Base-by-base conservation (phyloP, 2,888 invertebrate species). In the Acrobasis repandana region DNA sequence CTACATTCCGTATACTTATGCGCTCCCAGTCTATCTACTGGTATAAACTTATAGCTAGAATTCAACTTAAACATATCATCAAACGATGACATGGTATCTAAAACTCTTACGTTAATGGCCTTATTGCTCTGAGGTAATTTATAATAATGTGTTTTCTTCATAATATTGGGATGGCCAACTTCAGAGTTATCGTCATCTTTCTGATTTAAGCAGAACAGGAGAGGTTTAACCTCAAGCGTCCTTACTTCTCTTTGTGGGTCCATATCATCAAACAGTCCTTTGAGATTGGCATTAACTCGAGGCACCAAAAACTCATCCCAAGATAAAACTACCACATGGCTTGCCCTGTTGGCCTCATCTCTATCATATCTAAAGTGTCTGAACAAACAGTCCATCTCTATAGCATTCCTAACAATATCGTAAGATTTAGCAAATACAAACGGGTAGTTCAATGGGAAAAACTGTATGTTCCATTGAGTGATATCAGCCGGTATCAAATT, bases 271-370 rank as follows among this genome's bases (percentile, higher is more conserved):
- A 95, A 74, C 49, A 95, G 82, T 57, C 92, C 92, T 65, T 90
- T 89, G 1, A 95, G 76, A 36, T 89, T 92, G 65, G 88, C 92
- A 69, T 94, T 93, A 54, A 93, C 88, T 65, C 93, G 87, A 2
- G 95, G 94, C 38, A 95, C 94, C 56, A 95, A 75, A 70, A 93
- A 95, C 70, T 96, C 95, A 71, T 95, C 94, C 93, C 95, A 94
- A 0, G 94, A 91, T 43, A 95, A 75, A 0, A 93, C 91, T 62
- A 92, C 84, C 0, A 92, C 93, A 79, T 93, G 93, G 67, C 93
- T 92, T 0, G 91, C 91, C 74, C 91, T 92, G 36, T 93, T 79
- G 0, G 74, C 60, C 16, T 91, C 90, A 46, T 93, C 92, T 66
- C 88, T 92, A 63, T 93, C 92, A 71, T 88, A 84, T 69, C 92